phyloP scores from a whole-genome alignment of 2,888 invertebrate genomes.

The Stomorhina lunata region DNA sequence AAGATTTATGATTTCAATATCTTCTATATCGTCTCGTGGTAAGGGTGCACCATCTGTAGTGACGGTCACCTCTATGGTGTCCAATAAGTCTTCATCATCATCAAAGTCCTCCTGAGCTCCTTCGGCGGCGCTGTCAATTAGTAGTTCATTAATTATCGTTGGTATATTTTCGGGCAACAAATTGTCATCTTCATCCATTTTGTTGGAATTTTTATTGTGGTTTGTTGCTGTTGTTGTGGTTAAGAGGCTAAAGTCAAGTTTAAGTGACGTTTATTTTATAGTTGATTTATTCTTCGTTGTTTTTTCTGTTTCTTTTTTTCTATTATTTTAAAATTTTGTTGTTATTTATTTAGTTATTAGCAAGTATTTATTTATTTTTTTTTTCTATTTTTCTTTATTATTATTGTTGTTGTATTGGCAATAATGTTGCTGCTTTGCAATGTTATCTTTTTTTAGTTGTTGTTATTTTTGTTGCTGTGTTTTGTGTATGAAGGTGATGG shows the following conservation, averaged over 20 bases:
- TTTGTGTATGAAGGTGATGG: conserved; percentile 58
- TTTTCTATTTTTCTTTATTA: background rate
- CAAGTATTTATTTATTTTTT: background rate
- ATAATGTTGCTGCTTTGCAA: conserved; percentile 42
- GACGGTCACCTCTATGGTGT: conserved; percentile 59
- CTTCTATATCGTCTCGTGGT: conserved; percentile 41
- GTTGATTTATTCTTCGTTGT: background rate
- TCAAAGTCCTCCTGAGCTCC: conserved; percentile 39
- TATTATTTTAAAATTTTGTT: conserved; percentile 18
- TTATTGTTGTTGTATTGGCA: conserved; percentile 27
- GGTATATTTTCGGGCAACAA: conserved; percentile 68
- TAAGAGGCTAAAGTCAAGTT: conserved; percentile 12
- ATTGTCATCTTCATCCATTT: conserved; percentile 77
- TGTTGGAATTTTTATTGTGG: background rate
- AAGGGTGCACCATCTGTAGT: conserved; percentile 54
- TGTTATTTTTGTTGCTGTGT: conserved; percentile 19
- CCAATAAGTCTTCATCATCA: conserved; percentile 51
- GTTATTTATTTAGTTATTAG: conserved; percentile 15
- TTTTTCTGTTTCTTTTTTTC: background rate
- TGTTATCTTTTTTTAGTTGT: conserved; percentile 13
- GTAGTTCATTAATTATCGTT: background rate
- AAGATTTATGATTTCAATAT: conserved; percentile 48
- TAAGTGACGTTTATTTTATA: conserved; percentile 28
- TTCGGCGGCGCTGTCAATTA: conserved; percentile 12
- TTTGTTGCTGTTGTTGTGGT: background rate